Evolutionary conservation across 2,797 vertebrate species (phyloP), one percentile per base, ranked within the genome.

Genomic region (Coracias cyanogaster): DNA sequence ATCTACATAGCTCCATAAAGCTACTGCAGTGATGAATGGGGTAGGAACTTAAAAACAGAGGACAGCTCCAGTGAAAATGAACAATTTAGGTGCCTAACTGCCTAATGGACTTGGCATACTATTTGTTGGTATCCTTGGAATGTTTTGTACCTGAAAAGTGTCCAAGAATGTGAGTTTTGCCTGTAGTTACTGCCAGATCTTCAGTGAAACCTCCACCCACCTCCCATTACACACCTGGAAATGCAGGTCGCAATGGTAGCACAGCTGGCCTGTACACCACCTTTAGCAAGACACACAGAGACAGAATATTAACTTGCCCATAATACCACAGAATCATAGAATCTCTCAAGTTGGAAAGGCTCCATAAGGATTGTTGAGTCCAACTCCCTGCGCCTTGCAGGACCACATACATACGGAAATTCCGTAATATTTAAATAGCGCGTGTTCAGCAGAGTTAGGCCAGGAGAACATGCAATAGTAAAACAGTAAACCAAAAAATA

Each of bases 311-410:
- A 66, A 35, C 19, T 81, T 48, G 14, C 10, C 12, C 2, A 0
- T 6, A 49, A 9, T 16, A 29, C 15, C 17, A 13, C 1, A 31
- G 80, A 71, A 71, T 26, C 13, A 20, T 3, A 12, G n/a, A 71
- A 13, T 10, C 39, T 10, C 9, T 55, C 33, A 28, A 54, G 35
- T 46, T 82, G 25, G 54, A 93, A 72, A 25, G 29, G 9, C 55
- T 7, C 3, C 21, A n/a, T 5, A 72, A 45, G 26, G 16, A 52
- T 25, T 35, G 46, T 2, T 0, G 1, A 51, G 15, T 19, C 22
- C 33, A 80, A 7, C 2, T 15, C 22, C 13, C 35, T 31, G 12
- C 1, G 46, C 31, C 35, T 35, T 1, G 0, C 37, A 74, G 81
- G 43, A 69, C 39, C 28, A 29, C 15, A 49, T 15, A 24, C 10